Conservation (phyloP, 30 jellyfish, hydroid and myxozoan species). For the Hydractinia symbiolongicarpus region DNA sequence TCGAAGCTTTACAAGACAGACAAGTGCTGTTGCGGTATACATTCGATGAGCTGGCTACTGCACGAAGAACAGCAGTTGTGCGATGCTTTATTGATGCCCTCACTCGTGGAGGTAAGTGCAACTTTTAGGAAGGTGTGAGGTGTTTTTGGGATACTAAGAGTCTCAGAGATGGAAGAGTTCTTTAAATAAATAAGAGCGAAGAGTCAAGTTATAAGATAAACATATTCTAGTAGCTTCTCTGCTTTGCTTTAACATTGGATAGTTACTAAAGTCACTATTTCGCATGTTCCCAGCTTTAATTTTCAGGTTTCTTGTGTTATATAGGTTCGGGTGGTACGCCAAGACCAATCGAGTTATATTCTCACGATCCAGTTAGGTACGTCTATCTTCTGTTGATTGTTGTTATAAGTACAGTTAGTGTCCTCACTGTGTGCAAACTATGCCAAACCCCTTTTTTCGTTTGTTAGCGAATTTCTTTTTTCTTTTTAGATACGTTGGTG, state of each 20-base stretch:
- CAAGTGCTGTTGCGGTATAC: constrained; percentile 81
- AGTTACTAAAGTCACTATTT: too few species aligned
- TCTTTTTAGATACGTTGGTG: constrained; percentile 77
- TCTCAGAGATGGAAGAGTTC: too few species aligned
- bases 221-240: too few species aligned
- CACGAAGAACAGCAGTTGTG: constrained; percentile 92
- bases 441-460: not conserved
- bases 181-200: too few species aligned
- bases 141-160: too few species aligned
- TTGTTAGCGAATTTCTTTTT: not conserved
- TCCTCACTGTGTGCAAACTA: not conserved
- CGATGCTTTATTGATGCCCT: constrained; percentile 96
- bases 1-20: constrained; percentile 93
- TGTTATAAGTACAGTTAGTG: too few species aligned
- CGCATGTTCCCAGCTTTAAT: too few species aligned
- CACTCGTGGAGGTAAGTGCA: constrained; percentile 85
- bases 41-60: constrained; percentile 81
- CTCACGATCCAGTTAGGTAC: constrained; percentile 95
- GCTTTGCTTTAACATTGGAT: too few species aligned
- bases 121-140: not conserved
- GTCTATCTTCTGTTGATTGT: not conserved
- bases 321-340: constrained; percentile 95
- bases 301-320: not conserved
- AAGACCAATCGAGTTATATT: constrained; percentile 90
- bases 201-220: not conserved